Evolutionary conservation across 2,888 invertebrate species (phyloP).

Genomic region (Aphidius colemani): DNA sequence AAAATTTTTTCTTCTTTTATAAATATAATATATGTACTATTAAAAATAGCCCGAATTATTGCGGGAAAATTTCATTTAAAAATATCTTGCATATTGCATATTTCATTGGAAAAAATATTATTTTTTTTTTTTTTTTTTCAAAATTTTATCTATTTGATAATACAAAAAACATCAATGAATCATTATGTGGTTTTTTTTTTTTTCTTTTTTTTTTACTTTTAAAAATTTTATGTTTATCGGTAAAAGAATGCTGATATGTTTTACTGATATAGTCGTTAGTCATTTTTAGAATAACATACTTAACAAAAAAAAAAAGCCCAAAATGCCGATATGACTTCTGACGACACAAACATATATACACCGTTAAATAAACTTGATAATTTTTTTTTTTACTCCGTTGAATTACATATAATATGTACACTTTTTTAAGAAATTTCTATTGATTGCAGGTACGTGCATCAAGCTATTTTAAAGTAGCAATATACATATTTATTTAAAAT

Average conservation of each 20-base stretch:
- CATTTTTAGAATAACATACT: slow-evolving; percentile 4
- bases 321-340: slow-evolving; percentile 2
- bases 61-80: background rate
- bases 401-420: slow-evolving; percentile 19
- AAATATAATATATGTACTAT: slow-evolving; percentile 1
- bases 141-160: no score
- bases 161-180: background rate
- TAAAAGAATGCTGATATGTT: background rate
- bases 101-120: background rate
- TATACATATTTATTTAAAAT: no score
- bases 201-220: background rate
- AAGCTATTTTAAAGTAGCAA: no score
- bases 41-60: slow-evolving; percentile 7
- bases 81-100: background rate
- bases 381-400: slow-evolving; percentile 4
- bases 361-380: slow-evolving; percentile 1
- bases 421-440: background rate
- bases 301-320: background rate
- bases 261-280: background rate
- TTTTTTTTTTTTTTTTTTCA: background rate
- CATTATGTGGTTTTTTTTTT: background rate
- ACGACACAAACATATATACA: background rate
- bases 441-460: no score
- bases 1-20: slow-evolving; percentile 8
- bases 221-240: background rate